These are phyloP conservation scores for Ryuthela nishihirai DNA, from an alignment of 2,888 invertebrate genomes.

Conservation along the genomic window DNA sequence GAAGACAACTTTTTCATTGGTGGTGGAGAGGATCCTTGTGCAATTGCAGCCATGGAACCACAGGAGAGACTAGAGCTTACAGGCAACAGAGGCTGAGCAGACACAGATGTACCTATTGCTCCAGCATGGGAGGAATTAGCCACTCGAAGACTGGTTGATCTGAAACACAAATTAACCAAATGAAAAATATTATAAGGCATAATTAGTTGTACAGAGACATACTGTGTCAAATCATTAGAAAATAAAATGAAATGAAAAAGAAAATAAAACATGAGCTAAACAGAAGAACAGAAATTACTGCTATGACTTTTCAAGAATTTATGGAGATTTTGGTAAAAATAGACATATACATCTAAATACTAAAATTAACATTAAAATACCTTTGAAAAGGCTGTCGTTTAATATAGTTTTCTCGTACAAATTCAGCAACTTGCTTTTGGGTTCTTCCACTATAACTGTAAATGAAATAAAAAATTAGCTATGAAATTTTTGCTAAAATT, in stretches of 20 bases:
- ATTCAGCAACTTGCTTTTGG: slow-evolving; percentile 97
- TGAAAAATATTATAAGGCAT: not conserved
- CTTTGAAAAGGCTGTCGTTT: slow-evolving; percentile 93
- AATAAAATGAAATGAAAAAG: not conserved
- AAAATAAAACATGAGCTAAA: no score
- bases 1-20: slow-evolving; percentile 15
- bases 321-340: slow-evolving; percentile 45
- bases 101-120: slow-evolving; percentile 16
- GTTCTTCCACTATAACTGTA: slow-evolving; percentile 96
- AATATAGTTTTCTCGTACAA: slow-evolving; percentile 94
- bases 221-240: no score
- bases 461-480: slow-evolving; percentile 41
- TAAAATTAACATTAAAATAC: no score
- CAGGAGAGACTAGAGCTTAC: slow-evolving; percentile 24
- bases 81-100: slow-evolving; percentile 36
- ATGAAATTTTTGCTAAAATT: no score
- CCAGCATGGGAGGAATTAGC: slow-evolving; percentile 13
- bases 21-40: not conserved
- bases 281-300: no score
- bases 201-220: not conserved
- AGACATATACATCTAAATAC: no score
- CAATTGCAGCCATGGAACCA: slow-evolving; percentile 24
- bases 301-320: not conserved
- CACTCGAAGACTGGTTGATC: slow-evolving; percentile 28
- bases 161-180: not conserved